Base-by-base conservation (phyloP, 1,140 invertebrate species). In the Diachasmimorpha longicaudata region DNA sequence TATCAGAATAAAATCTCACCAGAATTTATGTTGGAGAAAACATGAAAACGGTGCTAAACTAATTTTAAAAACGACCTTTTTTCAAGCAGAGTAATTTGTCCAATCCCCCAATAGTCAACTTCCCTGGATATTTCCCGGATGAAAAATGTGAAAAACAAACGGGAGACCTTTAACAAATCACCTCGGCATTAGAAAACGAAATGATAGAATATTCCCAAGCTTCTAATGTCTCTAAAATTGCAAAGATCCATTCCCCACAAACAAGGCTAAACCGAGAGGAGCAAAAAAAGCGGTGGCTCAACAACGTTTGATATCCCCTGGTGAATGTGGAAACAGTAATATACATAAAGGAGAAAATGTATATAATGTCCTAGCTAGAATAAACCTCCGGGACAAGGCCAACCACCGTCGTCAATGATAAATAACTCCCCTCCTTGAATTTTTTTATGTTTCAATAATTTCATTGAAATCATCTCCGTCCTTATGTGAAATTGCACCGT, bases 381-480 rank as follows among this genome's bases (percentile, higher is more conserved):
- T 63, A 25, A 55, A 42, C 39, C 19, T 63, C 69, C 37, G 42
- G 39, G 70, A 70, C 74, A 76, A 76, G 74, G 74, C 74, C 74
- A 75, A 75, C 74, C 48, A 44, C 67, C 74, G 58, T 44, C 73
- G 73, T 55, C 74, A 75, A 55, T 66, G 69, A 75, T 75, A 70
- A 75, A 75, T 75, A 70, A 63, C 44, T 55, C 68, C 42, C 23
- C 42, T 66, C 42, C 19, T 63, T 19, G 6, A 11, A 23, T 31
- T 25, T 63, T 63, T 63, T 63, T 63, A 23, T 63, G 5, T 63
- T 63, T 25, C 58, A 63, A 25, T 63, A 63, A 25, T 63, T 69
- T 44, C 66, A 52, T 75, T 63, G 73, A 55, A 70, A 69, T 52
- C 73, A 55, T 37, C 67, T 75, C 70, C 74, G 68, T 48, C 16